Base-by-base conservation (phyloP, 1,140 invertebrate species). In the Odontomachus brunneus region DNA sequence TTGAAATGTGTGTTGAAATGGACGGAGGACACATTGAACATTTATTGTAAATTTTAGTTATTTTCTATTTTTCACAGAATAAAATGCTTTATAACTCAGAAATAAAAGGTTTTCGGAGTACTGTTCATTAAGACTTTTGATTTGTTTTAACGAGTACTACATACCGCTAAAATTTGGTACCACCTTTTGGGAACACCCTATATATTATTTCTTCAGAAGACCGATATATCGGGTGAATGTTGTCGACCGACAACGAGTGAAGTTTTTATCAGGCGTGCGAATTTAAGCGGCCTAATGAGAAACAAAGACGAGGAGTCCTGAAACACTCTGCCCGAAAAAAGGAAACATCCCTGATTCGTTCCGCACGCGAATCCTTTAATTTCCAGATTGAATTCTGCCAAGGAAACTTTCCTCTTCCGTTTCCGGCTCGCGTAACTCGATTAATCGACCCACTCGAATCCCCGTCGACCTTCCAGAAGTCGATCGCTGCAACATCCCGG, bases 281-380 rank as follows among this genome's bases (percentile, higher is more conserved):
- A 71, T 80, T 71, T 71, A 44, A 69, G 33, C 51, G 24, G 57
- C 75, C 71, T 71, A 71, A 71, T 33, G 51, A 9, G 48, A 80
- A 80, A 80, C 75, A 80, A 80, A 71, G 65, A 71, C 51, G 75
- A 71, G n/a, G 22, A 69, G 49, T 53, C 22, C 29, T 24, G 22
- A 44, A 48, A 12, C 72, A 15, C 51, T 53, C 17, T 29, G 33
- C 22, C 29, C 51, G 69, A 80, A 80, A 80, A 80, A 80, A 19
- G 33, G 51, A 80, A 80, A 71, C 65, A 48, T 80, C 51, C 65
- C 69, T 65, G 75, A 80, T 80, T 71, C 75, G 75, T 80, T 80
- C 75, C 75, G 75, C 75, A 57, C 69, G 75, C 75, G 75, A 71
- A 80, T 80, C 65, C 75, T 80, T 80, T 71, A 80, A 80, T 80